phyloP scores from a whole-genome alignment of 2,888 invertebrate species.

The Pammene aurita region DNA sequence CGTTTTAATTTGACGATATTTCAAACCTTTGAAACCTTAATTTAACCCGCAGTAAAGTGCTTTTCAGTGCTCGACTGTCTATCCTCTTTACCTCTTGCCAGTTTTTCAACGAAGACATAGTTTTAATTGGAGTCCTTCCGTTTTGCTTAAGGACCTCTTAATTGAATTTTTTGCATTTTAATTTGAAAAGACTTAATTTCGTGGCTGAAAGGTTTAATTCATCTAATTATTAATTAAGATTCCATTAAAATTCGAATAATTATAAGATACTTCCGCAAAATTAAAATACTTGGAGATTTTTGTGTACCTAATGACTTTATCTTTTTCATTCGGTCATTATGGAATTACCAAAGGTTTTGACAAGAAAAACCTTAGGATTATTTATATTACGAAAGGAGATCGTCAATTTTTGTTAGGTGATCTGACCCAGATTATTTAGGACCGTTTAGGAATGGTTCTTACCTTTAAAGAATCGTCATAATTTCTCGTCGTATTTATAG shows the following conservation, averaged over 20 bases:
- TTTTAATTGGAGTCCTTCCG: conserved; percentile 74
- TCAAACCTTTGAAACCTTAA: conserved; percentile 58
- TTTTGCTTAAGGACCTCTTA: conserved; percentile 63
- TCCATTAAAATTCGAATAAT: conserved; percentile 40
- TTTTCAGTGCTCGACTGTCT: conserved; percentile 60
- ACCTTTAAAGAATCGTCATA: no score
- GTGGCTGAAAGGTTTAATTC: conserved; percentile 52
- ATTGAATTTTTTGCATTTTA: conserved; percentile 68
- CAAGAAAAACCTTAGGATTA: neutral
- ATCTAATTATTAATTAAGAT: conserved; percentile 51
- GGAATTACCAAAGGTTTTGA: neutral
- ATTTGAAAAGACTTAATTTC: conserved; percentile 58
- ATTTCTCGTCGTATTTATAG: no score
- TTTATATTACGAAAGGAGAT: conserved; percentile 3
- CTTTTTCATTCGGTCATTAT: neutral
- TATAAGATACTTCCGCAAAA: conserved; percentile 13
- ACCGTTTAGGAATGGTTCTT: no score
- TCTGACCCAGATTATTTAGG: no score
- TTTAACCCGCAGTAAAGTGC: conserved; percentile 65
- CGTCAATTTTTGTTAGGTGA: no score
- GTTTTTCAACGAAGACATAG: conserved; percentile 65
- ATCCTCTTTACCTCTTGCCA: conserved; percentile 64
- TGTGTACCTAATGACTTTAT: neutral
- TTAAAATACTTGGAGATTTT: neutral
- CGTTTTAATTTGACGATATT: conserved; percentile 56